These are phyloP conservation scores for Raja brachyura DNA, from an alignment of 2,113 vertebrate genomes.

Conservation along the genomic window DNA sequence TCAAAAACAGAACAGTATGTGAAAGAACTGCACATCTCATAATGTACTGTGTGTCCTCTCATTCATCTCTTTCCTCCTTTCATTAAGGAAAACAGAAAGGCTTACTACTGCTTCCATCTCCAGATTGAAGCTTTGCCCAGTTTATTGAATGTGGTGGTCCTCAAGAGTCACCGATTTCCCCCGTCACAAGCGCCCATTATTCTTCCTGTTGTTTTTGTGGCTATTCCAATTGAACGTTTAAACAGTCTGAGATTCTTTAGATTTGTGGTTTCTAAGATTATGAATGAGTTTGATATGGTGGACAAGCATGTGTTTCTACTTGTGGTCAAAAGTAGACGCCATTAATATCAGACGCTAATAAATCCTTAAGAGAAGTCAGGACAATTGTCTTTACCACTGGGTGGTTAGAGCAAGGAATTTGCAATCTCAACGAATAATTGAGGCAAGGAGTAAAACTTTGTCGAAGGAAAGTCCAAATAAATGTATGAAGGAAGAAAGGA, in stretches of 20 bases:
- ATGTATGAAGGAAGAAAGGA: neutral
- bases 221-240: neutral
- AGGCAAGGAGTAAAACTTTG: neutral
- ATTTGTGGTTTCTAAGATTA: neutral
- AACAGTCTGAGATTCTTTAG: neutral
- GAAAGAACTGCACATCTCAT: neutral
- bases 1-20: neutral
- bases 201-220: neutral
- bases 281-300: neutral
- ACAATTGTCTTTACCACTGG: neutral
- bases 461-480: neutral
- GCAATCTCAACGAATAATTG: neutral
- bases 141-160: neutral
- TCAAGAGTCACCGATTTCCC: neutral
- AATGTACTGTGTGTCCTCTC: neutral
- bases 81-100: constrained; percentile 5
- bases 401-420: neutral
- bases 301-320: neutral
- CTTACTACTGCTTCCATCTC: neutral
- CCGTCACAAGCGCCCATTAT: neutral
- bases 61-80: neutral
- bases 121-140: constrained; percentile 1
- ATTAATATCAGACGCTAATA: neutral
- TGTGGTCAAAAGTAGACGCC: neutral
- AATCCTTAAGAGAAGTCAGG: neutral